These are phyloP conservation scores for Phenganax marumi DNA, from an alignment of 92 coral and sea anemone genomes.

Conservation along the genomic window DNA sequence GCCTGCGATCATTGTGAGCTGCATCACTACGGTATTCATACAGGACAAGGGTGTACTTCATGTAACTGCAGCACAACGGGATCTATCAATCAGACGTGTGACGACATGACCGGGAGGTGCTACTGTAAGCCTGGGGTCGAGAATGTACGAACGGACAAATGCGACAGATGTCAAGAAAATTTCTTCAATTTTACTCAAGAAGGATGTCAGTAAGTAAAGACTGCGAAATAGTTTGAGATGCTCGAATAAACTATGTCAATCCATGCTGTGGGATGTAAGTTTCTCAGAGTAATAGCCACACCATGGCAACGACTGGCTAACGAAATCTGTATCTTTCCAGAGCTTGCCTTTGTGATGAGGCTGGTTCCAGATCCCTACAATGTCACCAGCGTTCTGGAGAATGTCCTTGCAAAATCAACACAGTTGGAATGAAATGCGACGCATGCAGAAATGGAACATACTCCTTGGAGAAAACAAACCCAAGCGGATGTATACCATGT, in stretches of 20 bases:
- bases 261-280: no score
- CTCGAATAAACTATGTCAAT: background rate
- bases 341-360: constrained; percentile 77
- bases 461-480: constrained; percentile 71
- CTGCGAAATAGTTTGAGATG: background rate
- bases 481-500: constrained; percentile 92
- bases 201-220: constrained; percentile 90
- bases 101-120: constrained; percentile 72
- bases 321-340: constrained; percentile 34
- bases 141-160: constrained; percentile 62
- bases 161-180: constrained; percentile 69
- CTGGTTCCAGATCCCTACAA: constrained; percentile 74
- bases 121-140: constrained; percentile 85
- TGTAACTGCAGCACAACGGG: constrained; percentile 86
- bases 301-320: background rate
- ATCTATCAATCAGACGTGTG: constrained; percentile 74
- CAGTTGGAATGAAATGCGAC: constrained; percentile 71
- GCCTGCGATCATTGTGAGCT: constrained; percentile 78
- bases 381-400: constrained; percentile 73
- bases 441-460: constrained; percentile 69
- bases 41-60: constrained; percentile 80
- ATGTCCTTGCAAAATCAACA: constrained; percentile 79
- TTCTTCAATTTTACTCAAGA: constrained; percentile 81
- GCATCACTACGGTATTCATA: constrained; percentile 70
- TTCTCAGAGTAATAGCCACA: no score